Percentiles rank a stretch among this genome's conserved stretches.
phyloP scores from a whole-genome alignment of 2,888 invertebrate genomes.

The Habrosyne pyritoides region DNA sequence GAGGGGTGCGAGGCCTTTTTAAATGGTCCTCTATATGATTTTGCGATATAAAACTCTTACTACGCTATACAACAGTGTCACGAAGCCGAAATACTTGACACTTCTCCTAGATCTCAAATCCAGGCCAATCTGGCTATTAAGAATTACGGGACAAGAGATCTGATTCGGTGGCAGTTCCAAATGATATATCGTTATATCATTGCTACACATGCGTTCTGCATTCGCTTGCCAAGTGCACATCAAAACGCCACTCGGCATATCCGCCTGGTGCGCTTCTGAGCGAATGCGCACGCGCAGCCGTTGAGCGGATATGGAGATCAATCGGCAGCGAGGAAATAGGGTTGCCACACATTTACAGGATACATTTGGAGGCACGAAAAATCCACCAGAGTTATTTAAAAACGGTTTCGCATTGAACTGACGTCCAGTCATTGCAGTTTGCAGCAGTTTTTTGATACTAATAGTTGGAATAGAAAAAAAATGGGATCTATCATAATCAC shows the following conservation, averaged over 20 bases:
- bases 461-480: too few species aligned
- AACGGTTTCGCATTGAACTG: too few species aligned
- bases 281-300: constrained; percentile 25
- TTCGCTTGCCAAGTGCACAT: constrained; percentile 14
- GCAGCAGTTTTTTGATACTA: too few species aligned
- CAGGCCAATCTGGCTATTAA: neutral
- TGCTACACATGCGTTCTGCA: neutral
- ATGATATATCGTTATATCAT: neutral
- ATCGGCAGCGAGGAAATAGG: constrained; percentile 11
- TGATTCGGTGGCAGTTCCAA: neutral
- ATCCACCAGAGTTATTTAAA: too few species aligned
- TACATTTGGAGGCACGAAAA: neutral
- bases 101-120: neutral
- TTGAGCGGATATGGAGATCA: constrained; percentile 19
- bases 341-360: neutral
- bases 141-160: neutral
- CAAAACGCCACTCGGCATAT: constrained; percentile 34
- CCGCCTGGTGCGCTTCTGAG: constrained; percentile 26
- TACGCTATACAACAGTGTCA: too few species aligned
- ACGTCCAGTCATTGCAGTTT: too few species aligned
- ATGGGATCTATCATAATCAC: too few species aligned
- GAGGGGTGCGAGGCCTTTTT: too few species aligned
- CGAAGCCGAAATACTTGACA: too few species aligned
- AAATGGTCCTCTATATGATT: too few species aligned
- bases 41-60: too few species aligned